Conservation (phyloP, 2,797 vertebrate genomes). For the Thripadectes ignobilis region DNA sequence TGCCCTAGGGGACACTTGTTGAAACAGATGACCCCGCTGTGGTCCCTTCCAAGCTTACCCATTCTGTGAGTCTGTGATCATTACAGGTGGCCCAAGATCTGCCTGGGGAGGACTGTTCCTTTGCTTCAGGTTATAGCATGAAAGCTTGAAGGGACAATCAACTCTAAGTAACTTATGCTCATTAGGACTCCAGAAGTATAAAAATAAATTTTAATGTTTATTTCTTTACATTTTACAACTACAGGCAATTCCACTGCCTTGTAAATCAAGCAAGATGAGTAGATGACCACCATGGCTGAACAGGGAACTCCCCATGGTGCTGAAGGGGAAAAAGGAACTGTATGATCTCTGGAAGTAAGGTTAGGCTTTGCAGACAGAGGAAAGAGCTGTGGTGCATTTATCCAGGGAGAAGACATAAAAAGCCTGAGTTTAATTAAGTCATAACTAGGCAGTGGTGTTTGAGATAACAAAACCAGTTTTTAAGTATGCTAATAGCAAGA, state of each 20-base stretch:
- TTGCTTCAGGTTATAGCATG: background rate
- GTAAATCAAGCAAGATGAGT: background rate
- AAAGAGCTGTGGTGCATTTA: no score
- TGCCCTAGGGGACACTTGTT: no score
- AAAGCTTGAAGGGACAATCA: background rate
- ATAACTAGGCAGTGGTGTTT: no score
- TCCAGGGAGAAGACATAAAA: no score
- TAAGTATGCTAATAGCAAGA: no score
- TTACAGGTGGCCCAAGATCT: background rate
- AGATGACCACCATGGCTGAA: background rate
- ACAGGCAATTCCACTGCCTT: background rate
- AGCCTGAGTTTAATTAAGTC: no score
- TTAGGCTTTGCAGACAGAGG: no score
- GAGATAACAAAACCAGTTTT: no score
- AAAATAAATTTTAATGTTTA: background rate
- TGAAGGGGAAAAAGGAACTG: background rate
- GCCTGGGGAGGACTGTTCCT: background rate
- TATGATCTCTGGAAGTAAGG: no score
- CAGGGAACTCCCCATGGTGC: background rate
- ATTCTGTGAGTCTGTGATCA: background rate
- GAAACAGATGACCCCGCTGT: background rate
- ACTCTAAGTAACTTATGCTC: background rate
- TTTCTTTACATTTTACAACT: background rate
- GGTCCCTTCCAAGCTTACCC: background rate
- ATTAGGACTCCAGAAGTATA: background rate